Evolutionary conservation across 2,797 vertebrate species (phyloP).

Genomic region (Chanos chanos): DNA sequence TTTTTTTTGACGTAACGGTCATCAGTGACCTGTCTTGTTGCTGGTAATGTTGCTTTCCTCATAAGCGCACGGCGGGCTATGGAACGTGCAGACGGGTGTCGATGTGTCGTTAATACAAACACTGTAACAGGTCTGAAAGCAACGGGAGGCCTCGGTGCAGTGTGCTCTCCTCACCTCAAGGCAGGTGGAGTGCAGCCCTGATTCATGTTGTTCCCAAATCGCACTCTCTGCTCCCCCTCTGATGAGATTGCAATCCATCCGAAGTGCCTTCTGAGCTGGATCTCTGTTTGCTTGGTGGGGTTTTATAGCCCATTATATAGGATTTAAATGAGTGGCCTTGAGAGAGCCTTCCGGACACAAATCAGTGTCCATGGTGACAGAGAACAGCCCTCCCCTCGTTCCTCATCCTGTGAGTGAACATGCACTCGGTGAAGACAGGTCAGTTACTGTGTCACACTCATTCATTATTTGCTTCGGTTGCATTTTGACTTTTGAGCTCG

Average conservation of each 20-base stretch:
- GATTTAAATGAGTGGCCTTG: conserved; percentile 45
- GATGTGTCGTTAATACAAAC: no score
- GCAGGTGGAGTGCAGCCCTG: conserved; percentile 29
- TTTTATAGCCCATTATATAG: conserved; percentile 50
- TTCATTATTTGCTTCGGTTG: no score
- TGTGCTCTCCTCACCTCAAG: conserved; percentile 3
- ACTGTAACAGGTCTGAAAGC: conserved; percentile 22
- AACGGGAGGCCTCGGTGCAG: background rate
- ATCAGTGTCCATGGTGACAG: conserved; percentile 42
- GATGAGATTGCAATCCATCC: conserved; percentile 45
- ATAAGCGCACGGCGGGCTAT: no score
- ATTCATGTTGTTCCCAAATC: conserved; percentile 36
- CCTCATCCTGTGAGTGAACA: no score
- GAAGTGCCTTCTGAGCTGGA: conserved; percentile 30
- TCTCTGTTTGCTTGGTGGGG: conserved; percentile 37
- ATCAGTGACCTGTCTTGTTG: no score
- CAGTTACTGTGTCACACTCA: no score
- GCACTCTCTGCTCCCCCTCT: conserved; percentile 27
- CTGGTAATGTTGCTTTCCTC: no score
- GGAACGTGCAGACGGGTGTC: no score
- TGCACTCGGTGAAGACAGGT: no score
- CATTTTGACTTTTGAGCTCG: no score
- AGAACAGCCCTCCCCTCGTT: conserved; percentile 15
- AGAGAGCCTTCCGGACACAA: conserved; percentile 42
- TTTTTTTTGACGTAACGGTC: no score